Evolutionary conservation across 2,888 invertebrate genomes (phyloP), one percentile per base, ranked within the genome.

Genomic region (Sycophila texana): DNA sequence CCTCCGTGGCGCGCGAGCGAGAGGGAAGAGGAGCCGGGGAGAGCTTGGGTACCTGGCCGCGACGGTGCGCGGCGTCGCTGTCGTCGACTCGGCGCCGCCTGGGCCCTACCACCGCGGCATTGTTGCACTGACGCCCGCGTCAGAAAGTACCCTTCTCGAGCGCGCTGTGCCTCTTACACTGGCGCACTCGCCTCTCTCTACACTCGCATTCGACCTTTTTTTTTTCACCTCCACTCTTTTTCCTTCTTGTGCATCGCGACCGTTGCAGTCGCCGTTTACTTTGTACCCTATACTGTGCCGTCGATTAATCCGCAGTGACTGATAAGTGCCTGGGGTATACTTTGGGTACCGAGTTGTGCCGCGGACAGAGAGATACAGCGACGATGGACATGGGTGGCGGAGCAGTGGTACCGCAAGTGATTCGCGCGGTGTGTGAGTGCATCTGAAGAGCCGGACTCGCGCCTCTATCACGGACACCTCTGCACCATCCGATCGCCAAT

Each of bases 61-160:
- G 71, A 65, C 84, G 84, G 84, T 84, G 82, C 78, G 83, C 77
- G 68, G 84, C 73, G 86, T 88, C 90, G 89, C 88, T 87, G 81
- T 74, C 60, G 79, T 88, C 87, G 86, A 80, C 61, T 63, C 77
- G 73, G 82, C 84, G 83, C 85, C 84, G 87, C 85, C 86, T 83
- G 85, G 85, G 87, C 87, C 88, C 87, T 85, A 84, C 85, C 85
- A 83, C 83, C 63, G 73, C 79, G 84, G 89, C 88, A 89, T 89
- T 90, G 88, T 89, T 87, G 88, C 85, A 87, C 83, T 86, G 89
- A 87, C 89, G 87, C 86, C 87, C 88, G 89, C 84, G 85, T 85
- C 84, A 86, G 87, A 86, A 84, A 86, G 86, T 85, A 85, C 84
- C 81, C 82, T 67, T 83, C 73, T 83, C 83, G 81, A 82, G 82